Conservation (phyloP, 2,797 vertebrate species). For the Yasuhikotakia modesta region DNA sequence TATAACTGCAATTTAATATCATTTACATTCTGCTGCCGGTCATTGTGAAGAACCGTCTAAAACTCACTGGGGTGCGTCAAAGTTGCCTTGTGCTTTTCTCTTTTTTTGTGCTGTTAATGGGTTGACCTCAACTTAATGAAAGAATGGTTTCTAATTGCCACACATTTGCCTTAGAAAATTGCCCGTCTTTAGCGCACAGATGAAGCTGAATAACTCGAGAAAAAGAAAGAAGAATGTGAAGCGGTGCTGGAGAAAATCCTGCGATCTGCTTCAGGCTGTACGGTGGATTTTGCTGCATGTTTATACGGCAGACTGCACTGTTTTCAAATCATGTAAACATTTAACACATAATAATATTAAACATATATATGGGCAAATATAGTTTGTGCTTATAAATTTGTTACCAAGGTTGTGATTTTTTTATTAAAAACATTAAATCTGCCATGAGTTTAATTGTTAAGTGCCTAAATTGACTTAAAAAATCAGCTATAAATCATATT, state of each 20-base stretch:
- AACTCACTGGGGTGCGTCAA: slow-evolving; percentile 57
- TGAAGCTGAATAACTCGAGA: slow-evolving; percentile 54
- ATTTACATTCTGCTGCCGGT: slow-evolving; percentile 56
- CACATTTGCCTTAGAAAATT: slow-evolving; percentile 48
- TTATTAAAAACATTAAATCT: no score
- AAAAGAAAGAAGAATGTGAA: slow-evolving; percentile 10
- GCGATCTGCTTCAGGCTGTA: no score
- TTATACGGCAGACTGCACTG: no score
- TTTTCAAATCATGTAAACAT: neutral
- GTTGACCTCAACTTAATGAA: slow-evolving; percentile 60
- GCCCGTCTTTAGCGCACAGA: slow-evolving; percentile 42
- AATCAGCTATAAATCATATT: no score
- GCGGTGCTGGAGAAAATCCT: neutral
- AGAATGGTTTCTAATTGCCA: slow-evolving; percentile 58
- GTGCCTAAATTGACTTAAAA: no score
- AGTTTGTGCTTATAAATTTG: no score
- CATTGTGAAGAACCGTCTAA: slow-evolving; percentile 53
- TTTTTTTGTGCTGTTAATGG: slow-evolving; percentile 52
- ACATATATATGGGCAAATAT: no score
- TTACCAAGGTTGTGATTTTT: no score
- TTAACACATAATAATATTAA: no score
- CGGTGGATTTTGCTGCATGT: no score
- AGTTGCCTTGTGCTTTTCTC: slow-evolving; percentile 48
- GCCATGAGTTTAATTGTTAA: no score
- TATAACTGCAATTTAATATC: slow-evolving; percentile 58